Evolutionary conservation across 2,888 invertebrate species (phyloP), one percentile per base, ranked within the genome.

Genomic region (Neocrepidodera transversa): DNA sequence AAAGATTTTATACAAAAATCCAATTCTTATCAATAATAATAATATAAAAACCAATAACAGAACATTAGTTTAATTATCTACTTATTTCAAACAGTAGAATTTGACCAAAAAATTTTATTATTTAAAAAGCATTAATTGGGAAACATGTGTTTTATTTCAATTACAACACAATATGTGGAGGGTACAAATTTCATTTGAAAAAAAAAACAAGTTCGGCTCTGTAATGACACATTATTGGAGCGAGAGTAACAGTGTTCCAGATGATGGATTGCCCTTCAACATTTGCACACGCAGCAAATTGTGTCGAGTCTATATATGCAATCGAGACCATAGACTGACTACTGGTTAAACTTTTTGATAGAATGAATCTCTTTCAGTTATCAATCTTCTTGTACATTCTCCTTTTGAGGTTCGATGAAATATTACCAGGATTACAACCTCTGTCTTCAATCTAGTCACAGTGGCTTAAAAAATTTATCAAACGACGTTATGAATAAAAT

Each of bases 261-360:
- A 77, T 79, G 79, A 79, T 79, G 74, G 77, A 79, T 79, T 74
- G 69, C 72, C 60, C 74, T 75, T 75, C 78, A 74, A 72, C 73
- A 72, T 74, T 72, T 71, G 73, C 74, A 74, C 74, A 76, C 73
- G 74, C 74, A 76, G 76, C 77, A 77, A 78, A 77, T 78, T 75
- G 76, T 74, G 75, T 71, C 73, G 71, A 71, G 69, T 71, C 63
- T 65, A 51, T 60, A 26, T 38, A 66, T 68, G 68, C 68, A 70
- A 68, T 70, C 71, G 73, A 70, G 73, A 70, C 72, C 71, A 65
- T 70, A 68, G 73, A 68, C 17, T n/a, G 42, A 45, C 70, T 71
- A 66, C 71, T 71, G 71, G 73, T 72, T 73, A 74, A 75, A 74
- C 73, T 75, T 76, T 74, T 72, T 72, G 74, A 75, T 76, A 74